Conservation (phyloP, 2,888 invertebrate species). For the Rhagonycha fulva region DNA sequence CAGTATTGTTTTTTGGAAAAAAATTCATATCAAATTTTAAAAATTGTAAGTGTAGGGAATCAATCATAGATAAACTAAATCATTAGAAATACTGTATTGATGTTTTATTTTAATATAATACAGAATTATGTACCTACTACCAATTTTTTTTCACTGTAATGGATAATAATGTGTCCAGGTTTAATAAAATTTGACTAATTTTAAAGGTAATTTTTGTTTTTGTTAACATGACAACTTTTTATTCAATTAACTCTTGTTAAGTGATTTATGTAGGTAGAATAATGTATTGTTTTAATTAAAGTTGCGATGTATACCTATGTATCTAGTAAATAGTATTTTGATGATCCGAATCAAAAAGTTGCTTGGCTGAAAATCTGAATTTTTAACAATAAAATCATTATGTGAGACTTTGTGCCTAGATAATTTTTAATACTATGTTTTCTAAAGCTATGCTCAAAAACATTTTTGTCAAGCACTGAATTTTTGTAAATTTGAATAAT, state of each 20-base stretch:
- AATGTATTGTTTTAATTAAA: not conserved
- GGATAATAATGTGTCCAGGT: not conserved
- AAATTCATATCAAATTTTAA: not conserved
- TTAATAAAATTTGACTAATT: not conserved
- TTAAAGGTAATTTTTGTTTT: not conserved
- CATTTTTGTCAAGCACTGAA: not conserved
- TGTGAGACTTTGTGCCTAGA: slow-evolving; percentile 26
- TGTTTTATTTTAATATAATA: not conserved
- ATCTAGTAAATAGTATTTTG: not conserved
- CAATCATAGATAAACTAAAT: not conserved
- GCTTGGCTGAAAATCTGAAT: not conserved
- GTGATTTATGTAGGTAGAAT: not conserved
- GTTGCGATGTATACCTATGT: not conserved
- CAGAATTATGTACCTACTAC: not conserved
- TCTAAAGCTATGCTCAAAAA: slow-evolving; percentile 12
- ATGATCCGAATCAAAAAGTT: not conserved
- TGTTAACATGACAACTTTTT: not conserved
- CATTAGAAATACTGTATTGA: not conserved
- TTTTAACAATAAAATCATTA: slow-evolving; percentile 11
- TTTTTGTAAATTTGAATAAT: not conserved
- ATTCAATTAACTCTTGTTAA: not conserved
- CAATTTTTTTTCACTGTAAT: not conserved
- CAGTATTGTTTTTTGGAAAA: not conserved
- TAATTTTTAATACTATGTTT: slow-evolving; percentile 14
- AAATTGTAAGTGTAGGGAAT: not conserved